phyloP scores from a whole-genome alignment of 2,113 vertebrate species.

The Calyptomena viridis region DNA sequence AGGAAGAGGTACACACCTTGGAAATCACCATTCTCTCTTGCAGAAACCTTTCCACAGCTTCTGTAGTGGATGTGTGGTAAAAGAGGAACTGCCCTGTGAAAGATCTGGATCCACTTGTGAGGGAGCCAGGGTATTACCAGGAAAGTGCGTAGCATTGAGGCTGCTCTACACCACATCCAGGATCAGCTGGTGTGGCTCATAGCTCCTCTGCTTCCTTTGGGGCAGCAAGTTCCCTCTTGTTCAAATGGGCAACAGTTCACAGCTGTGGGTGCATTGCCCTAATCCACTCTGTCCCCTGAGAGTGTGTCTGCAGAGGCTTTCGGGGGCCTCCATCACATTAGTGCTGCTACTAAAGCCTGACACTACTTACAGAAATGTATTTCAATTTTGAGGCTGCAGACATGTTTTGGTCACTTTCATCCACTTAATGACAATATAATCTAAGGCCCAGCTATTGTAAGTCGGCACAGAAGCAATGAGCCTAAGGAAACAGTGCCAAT shows the following conservation, averaged over 20 bases:
- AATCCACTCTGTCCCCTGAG: background rate
- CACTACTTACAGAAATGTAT: background rate
- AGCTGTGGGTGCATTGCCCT: background rate
- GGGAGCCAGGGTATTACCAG: background rate
- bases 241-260: background rate
- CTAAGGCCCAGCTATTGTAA: slow-evolving; percentile 19
- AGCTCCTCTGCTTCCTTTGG: background rate
- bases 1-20: background rate
- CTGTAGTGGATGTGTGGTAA: background rate
- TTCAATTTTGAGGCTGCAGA: background rate
- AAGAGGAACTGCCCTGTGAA: background rate
- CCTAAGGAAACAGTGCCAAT: background rate
- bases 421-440: slow-evolving; percentile 47
- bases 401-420: background rate
- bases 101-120: background rate
- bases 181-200: rapidly evolving
- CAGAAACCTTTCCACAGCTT: background rate
- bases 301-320: background rate
- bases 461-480: background rate
- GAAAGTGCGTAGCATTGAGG: background rate
- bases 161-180: background rate
- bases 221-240: background rate
- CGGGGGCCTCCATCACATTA: background rate
- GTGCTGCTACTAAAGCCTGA: background rate
- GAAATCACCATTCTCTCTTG: background rate